Evolutionary conservation across 30 jellyfish, hydroid and myxozoan genomes (phyloP).

Genomic region (Catostylus mosaicus): DNA sequence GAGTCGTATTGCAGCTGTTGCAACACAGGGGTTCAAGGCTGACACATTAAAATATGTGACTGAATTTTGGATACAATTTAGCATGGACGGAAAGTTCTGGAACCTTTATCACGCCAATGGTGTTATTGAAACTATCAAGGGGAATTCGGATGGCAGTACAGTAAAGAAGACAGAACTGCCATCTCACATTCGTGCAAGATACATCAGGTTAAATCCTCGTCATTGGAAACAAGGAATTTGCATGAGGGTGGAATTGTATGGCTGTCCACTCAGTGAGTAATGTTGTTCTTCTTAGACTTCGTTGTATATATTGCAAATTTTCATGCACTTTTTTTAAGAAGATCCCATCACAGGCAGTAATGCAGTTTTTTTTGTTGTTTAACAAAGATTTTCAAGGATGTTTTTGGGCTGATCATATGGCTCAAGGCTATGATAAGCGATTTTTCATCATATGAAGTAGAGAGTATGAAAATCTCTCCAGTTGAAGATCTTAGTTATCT

Average conservation of each 20-base stretch:
- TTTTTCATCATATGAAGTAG: too few relatives aligned
- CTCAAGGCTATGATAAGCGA: too few relatives aligned
- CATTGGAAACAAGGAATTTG: slow-evolving; percentile 90
- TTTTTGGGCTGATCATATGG: too few relatives aligned
- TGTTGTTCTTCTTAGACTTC: not conserved
- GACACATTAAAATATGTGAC: slow-evolving; percentile 81
- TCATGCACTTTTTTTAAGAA: too few relatives aligned
- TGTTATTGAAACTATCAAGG: slow-evolving; percentile 55
- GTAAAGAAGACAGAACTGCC: slow-evolving; percentile 36
- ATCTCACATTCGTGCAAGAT: slow-evolving; percentile 79
- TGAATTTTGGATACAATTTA: slow-evolving; percentile 80
- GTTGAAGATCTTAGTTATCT: too few relatives aligned
- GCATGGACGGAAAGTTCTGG: slow-evolving; percentile 90
- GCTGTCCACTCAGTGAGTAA: slow-evolving; percentile 86
- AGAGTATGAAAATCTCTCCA: too few relatives aligned
- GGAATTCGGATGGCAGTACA: slow-evolving; percentile 72
- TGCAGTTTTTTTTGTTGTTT: too few relatives aligned
- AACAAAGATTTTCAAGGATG: too few relatives aligned
- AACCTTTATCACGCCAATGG: slow-evolving; percentile 61
- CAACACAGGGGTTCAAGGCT: slow-evolving; percentile 94
- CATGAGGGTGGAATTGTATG: slow-evolving; percentile 90
- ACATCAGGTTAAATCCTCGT: slow-evolving; percentile 86
- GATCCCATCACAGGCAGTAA: too few relatives aligned
- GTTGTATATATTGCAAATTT: too few relatives aligned
- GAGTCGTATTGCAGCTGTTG: slow-evolving; percentile 83